Evolutionary conservation across 2,888 invertebrate genomes (phyloP).

Genomic region (Bhutanitis thaidina): DNA sequence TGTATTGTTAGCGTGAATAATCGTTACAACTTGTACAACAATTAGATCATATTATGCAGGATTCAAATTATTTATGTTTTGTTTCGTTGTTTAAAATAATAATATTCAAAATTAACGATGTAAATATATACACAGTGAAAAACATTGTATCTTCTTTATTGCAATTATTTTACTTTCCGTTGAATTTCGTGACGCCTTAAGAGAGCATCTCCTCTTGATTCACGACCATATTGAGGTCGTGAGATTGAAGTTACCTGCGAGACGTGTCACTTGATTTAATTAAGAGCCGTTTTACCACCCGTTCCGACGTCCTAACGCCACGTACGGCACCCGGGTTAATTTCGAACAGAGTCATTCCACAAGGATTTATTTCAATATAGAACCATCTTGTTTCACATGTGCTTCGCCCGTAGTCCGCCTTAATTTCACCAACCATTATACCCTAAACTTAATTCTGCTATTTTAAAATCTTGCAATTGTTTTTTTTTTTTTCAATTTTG

Average conservation of each 20-base stretch:
- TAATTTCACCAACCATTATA: not conserved
- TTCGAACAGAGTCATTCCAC: conserved; percentile 65
- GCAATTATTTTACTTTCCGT: not conserved
- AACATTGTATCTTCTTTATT: too few relatives aligned
- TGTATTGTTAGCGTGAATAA: too few relatives aligned
- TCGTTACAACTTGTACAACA: too few relatives aligned
- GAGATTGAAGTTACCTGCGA: conserved; percentile 75
- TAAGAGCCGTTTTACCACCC: conserved; percentile 76
- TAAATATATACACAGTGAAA: too few relatives aligned
- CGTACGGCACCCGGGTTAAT: conserved; percentile 63
- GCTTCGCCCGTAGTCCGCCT: not conserved
- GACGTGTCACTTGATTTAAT: conserved; percentile 79
- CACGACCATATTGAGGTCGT: conserved; percentile 73
- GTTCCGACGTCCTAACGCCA: conserved; percentile 64
- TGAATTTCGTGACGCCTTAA: conserved; percentile 31
- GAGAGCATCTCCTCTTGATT: conserved; percentile 53
- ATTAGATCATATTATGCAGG: too few relatives aligned
- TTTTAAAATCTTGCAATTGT: too few relatives aligned
- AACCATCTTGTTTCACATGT: conserved; percentile 27
- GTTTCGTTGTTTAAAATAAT: too few relatives aligned
- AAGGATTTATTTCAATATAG: conserved; percentile 72
- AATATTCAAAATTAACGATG: too few relatives aligned
- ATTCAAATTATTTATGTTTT: too few relatives aligned
- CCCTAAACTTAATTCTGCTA: too few relatives aligned
- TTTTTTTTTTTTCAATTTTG: too few relatives aligned